Evolutionary conservation across 2,113 vertebrate genomes (phyloP).

Genomic region (Proterorhinus semilunaris): DNA sequence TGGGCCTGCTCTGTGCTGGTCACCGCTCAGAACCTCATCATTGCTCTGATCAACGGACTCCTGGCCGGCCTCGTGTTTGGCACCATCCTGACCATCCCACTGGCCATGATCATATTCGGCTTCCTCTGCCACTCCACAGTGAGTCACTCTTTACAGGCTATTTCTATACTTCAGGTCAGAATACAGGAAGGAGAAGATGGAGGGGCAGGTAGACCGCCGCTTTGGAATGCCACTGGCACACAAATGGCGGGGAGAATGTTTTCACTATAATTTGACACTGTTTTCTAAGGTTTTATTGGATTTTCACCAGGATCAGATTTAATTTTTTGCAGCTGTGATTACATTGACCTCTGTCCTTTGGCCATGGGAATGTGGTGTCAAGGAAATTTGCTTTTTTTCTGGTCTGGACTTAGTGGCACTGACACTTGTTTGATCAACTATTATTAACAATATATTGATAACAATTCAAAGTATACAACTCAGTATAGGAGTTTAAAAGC

Average conservation of each 20-base stretch:
- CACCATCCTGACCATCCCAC: slow-evolving; percentile 80
- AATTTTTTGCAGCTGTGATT: slow-evolving; percentile 47
- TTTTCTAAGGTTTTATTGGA: slow-evolving; percentile 34
- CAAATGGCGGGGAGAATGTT: slow-evolving; percentile 21
- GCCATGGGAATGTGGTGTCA: slow-evolving; percentile 17
- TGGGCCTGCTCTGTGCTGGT: slow-evolving; percentile 91
- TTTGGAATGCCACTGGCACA: slow-evolving; percentile 9
- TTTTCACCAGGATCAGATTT: slow-evolving; percentile 23
- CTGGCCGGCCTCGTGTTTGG: slow-evolving; percentile 79
- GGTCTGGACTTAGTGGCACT: too few species aligned
- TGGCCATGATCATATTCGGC: slow-evolving; percentile 83
- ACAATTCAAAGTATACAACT: too few species aligned
- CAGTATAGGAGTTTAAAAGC: too few species aligned
- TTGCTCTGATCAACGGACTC: slow-evolving; percentile 77
- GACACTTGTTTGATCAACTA: too few species aligned
- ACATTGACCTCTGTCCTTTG: slow-evolving; percentile 8
- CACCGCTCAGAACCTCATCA: slow-evolving; percentile 85
- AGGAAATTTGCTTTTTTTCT: neutral
- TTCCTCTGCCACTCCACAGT: slow-evolving; percentile 91
- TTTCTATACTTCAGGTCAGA: neutral
- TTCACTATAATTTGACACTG: slow-evolving; percentile 43
- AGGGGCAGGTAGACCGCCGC: slow-evolving; percentile 26
- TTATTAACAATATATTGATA: too few species aligned
- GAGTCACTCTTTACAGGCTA: slow-evolving; percentile 8
- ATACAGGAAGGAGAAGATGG: slow-evolving; percentile 7